Percentiles rank a stretch among this genome's conserved stretches.
Evolutionary conservation across 2,888 invertebrate species (phyloP).

Genomic region (Cataglyphis rosenhaueri): DNA sequence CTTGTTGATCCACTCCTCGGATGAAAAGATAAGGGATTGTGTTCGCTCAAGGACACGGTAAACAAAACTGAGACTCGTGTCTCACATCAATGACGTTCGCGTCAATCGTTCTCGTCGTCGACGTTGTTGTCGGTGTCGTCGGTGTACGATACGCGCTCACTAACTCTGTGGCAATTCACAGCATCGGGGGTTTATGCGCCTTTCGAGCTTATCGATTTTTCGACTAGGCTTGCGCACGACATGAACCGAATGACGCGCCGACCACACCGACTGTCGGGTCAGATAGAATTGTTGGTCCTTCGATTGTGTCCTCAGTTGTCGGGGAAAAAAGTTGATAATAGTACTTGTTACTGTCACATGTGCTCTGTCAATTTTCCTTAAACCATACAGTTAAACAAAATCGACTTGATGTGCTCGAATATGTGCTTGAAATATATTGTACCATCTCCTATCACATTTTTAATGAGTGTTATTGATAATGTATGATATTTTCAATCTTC

Average conservation of each 20-base stretch:
- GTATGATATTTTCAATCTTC: neutral
- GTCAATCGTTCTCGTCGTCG: slow-evolving; percentile 42
- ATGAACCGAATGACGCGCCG: slow-evolving; percentile 19
- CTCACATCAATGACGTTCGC: slow-evolving; percentile 71
- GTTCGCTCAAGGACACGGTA: slow-evolving; percentile 70
- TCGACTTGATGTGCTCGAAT: neutral
- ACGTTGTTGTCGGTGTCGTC: slow-evolving; percentile 55
- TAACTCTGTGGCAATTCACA: slow-evolving; percentile 41
- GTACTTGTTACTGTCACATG: neutral
- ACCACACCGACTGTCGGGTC: slow-evolving; percentile 33
- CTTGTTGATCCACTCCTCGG: slow-evolving; percentile 43
- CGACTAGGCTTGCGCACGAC: slow-evolving; percentile 61
- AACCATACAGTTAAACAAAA: neutral
- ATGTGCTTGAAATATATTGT: neutral
- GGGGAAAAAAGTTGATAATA: neutral
- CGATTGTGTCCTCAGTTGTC: neutral
- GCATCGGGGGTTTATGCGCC: neutral
- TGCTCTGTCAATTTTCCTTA: neutral
- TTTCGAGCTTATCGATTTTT: slow-evolving; percentile 58
- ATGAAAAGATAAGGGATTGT: slow-evolving; percentile 52
- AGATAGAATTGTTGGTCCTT: slow-evolving; percentile 61
- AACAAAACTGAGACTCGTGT: slow-evolving; percentile 71
- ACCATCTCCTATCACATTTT: neutral
- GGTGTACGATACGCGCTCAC: slow-evolving; percentile 60
- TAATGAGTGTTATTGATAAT: neutral